phyloP scores from a whole-genome alignment of 2,113 vertebrate species.

The Paracanthobrama guichenoti region DNA sequence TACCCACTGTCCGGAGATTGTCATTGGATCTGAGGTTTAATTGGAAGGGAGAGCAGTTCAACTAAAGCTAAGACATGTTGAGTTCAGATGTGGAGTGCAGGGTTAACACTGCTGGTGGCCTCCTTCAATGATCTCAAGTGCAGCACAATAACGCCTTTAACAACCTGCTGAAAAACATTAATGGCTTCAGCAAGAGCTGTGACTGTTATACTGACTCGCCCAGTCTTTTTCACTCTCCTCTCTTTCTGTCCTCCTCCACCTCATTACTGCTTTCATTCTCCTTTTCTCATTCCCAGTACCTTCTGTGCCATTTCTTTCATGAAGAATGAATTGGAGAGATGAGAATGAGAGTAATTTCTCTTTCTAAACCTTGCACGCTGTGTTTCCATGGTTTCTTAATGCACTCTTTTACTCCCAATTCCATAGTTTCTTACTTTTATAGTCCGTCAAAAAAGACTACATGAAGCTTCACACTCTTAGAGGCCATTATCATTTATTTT shows the following conservation, averaged over 20 bases:
- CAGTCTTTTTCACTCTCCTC: not conserved
- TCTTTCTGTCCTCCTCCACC: not conserved
- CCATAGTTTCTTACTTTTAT: conserved; percentile 26
- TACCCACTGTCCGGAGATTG: not conserved
- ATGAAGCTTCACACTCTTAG: not conserved
- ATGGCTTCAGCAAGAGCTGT: conserved; percentile 27
- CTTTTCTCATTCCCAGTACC: conserved; percentile 9
- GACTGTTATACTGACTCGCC: not conserved
- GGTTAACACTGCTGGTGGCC: conserved; percentile 14
- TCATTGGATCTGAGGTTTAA: conserved; percentile 12
- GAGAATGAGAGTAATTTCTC: conserved; percentile 23
- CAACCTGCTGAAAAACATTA: conserved; percentile 35
- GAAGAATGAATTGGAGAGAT: conserved; percentile 21
- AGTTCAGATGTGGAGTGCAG: conserved; percentile 26
- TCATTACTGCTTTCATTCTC: conserved; percentile 16
- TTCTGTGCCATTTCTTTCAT: conserved; percentile 30
- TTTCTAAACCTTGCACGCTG: conserved; percentile 33
- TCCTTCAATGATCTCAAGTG: conserved; percentile 30
- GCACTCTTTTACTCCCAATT: conserved; percentile 13
- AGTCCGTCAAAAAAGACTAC: conserved; percentile 27
- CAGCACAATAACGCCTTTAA: conserved; percentile 36
- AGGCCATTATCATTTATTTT: not conserved
- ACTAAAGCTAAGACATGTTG: not conserved
- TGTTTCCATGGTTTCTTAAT: conserved; percentile 44
- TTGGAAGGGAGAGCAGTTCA: conserved; percentile 5